Conservation (phyloP, 2,888 invertebrate genomes). For the Oscheius sp. region DNA sequence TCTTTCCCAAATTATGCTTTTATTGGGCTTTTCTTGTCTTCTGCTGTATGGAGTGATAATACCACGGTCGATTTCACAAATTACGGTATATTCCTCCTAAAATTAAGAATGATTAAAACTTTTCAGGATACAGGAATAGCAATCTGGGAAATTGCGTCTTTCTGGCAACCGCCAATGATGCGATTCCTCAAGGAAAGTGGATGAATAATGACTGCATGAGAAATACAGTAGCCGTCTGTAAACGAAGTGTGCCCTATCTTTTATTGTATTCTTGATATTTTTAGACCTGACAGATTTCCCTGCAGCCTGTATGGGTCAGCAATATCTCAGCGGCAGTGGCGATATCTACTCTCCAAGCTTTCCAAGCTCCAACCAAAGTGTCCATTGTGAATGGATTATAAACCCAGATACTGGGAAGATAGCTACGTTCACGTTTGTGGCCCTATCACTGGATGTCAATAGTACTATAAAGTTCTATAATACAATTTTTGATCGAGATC, state of each 20-base stretch:
- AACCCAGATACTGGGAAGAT: neutral
- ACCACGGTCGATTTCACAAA: constrained; percentile 13
- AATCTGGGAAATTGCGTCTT: constrained; percentile 8
- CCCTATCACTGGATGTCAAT: neutral
- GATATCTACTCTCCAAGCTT: constrained; percentile 4
- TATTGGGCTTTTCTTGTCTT: neutral
- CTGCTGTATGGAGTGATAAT: neutral
- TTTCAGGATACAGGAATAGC: constrained; percentile 3
- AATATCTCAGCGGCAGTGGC: neutral
- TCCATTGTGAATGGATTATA: constrained; percentile 1
- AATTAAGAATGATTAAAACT: too few relatives aligned
- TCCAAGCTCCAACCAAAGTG: neutral
- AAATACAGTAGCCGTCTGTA: neutral
- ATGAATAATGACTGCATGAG: neutral
- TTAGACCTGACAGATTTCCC: too few relatives aligned
- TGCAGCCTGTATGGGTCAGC: neutral
- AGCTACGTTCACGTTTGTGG: neutral
- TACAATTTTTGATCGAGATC: neutral
- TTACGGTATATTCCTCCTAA: neutral
- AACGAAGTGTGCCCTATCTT: neutral
- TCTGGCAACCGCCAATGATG: neutral
- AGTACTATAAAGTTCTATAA: constrained; percentile 11
- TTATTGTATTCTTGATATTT: too few relatives aligned
- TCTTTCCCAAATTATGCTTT: neutral
- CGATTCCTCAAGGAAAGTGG: constrained; percentile 15